Base-by-base conservation (phyloP, 2,797 vertebrate species). In the Xenops minutus region DNA sequence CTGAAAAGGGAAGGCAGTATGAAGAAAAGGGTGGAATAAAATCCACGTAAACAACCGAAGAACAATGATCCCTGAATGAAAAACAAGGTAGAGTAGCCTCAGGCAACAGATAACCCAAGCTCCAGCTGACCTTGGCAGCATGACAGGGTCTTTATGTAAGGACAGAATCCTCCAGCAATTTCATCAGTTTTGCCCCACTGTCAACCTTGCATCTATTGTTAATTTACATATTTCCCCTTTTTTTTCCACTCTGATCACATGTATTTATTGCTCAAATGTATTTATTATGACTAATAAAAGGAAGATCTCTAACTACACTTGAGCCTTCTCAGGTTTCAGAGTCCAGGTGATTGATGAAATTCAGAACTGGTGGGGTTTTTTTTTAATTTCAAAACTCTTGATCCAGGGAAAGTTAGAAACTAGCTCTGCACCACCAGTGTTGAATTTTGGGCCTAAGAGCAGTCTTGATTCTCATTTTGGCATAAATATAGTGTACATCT, bases 51-150 rank as follows among this genome's bases (percentile, higher is more conserved):
- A 88, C 64, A 93, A 88, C 61, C 0, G 1, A 85, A 76, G 81
- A 82, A 84, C 59, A 48, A 78, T 88, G 91, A 92, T 91, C 58
- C 32, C 83, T 71, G 89, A 87, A 92, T 91, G 58, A 80, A 88
- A 96, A 94, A 55, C 36, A 89, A 88, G 71, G 93, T 90, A 85
- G 61, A 67, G 59, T 83, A 76, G 81, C 84, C 93, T 72, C 21
- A 0, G 55, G 85, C 54, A 49, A 63, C 74, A 93, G 66, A 92
- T 78, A 88, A 90, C 74, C 85, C 29, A 51, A 68, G n/a, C 64
- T 95, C 23, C 49, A 49, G 21, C 66, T 93, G 79, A 92, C 71
- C 81, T 61, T 75, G 73, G n/a, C 64, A 73, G 37, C 8, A 26
- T 67, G 73, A 19, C 69, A 86, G 22, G 51, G 37, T 72, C 85